These are phyloP conservation scores for Sebastes goodei DNA, from an alignment of 2,797 vertebrate genomes.

Conservation along the genomic window DNA sequence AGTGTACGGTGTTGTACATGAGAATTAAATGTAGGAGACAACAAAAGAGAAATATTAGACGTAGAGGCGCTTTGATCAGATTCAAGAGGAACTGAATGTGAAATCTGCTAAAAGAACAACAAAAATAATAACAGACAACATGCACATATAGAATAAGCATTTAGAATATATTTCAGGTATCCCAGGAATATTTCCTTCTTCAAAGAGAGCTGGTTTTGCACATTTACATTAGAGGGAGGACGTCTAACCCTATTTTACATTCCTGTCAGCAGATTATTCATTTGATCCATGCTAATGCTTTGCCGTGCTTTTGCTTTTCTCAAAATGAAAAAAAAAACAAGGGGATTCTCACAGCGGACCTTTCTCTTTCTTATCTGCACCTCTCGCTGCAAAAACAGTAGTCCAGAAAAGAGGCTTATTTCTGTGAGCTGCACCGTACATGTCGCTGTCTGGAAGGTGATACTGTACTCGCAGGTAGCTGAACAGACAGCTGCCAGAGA, in stretches of 20 bases:
- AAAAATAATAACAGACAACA: conserved; percentile 7
- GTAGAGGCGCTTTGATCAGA: conserved; percentile 48
- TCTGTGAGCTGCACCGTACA: conserved; percentile 46
- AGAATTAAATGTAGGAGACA: conserved; percentile 24
- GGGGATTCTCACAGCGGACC: conserved; percentile 59
- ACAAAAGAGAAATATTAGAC: conserved; percentile 3
- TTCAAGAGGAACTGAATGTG: conserved; percentile 27
- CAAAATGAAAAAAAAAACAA: conserved; percentile 35
- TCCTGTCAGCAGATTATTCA: conserved; percentile 55
- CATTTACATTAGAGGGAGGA: conserved; percentile 13
- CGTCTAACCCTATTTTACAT: conserved; percentile 54
- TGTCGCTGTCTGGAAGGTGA: conserved; percentile 60
- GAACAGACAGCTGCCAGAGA: conserved; percentile 47
- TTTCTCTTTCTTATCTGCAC: conserved; percentile 67
- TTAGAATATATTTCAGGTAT: conserved; percentile 20
- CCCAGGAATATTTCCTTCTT: conserved; percentile 35
- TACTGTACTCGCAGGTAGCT: conserved; percentile 54
- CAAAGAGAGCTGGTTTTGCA: conserved; percentile 25
- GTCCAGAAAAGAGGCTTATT: conserved; percentile 70
- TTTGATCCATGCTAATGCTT: conserved; percentile 69
- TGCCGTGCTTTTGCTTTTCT: conserved; percentile 25
- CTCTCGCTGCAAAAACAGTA: conserved; percentile 62
- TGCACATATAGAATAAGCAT: conserved; percentile 9
- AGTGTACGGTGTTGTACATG: conserved; percentile 33
- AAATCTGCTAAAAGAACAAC: conserved; percentile 34